Evolutionary conservation across 1,140 invertebrate species (phyloP).

Genomic region (Pentalonia nigronervosa): DNA sequence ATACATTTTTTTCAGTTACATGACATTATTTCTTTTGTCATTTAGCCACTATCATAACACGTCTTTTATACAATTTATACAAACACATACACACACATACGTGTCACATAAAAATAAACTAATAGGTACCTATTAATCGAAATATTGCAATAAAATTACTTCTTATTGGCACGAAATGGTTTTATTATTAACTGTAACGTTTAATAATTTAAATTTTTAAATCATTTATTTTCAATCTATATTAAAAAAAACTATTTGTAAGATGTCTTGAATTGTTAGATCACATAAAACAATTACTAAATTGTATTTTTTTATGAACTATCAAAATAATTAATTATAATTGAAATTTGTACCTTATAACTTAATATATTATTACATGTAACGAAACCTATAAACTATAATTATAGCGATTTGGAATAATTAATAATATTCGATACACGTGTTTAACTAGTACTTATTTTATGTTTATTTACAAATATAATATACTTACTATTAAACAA

Average conservation of each 20-base stretch:
- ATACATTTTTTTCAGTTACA: not conserved
- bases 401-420: not conserved
- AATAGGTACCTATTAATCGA: not conserved
- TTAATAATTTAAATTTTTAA: not conserved
- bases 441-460: conserved; percentile 13
- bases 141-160: not conserved
- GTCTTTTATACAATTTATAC: not conserved
- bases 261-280: conserved; percentile 34
- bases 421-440: not conserved
- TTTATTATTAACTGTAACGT: not conserved
- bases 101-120: not conserved
- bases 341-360: conserved; percentile 45
- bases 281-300: conserved; percentile 26
- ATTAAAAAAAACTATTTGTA: not conserved
- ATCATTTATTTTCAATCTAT: conserved; percentile 22
- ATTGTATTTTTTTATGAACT: conserved; percentile 48
- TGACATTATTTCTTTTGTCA: not conserved
- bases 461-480: not conserved
- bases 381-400: not conserved
- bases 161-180: not conserved
- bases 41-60: not conserved
- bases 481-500: not conserved
- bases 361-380: not conserved
- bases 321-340: conserved; percentile 26
- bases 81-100: not conserved